Evolutionary conservation across 1,140 invertebrate species (phyloP).

Genomic region (Globodera rostochiensis): DNA sequence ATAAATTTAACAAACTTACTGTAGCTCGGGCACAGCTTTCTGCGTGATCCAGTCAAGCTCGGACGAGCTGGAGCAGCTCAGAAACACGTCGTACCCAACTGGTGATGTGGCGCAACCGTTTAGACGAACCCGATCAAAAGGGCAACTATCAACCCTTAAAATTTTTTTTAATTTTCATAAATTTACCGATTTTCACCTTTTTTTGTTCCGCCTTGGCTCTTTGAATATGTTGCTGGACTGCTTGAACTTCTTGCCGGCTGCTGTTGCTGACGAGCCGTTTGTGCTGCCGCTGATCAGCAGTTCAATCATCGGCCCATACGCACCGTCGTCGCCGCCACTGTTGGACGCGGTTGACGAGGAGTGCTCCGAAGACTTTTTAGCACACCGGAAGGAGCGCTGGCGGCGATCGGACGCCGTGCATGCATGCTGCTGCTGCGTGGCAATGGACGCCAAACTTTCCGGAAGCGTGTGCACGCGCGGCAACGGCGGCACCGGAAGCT

Average conservation of each 20-base stretch:
- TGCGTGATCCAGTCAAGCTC: slow-evolving; percentile 60
- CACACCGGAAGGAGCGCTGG: neutral
- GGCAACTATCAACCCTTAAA: neutral
- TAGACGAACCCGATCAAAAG: slow-evolving; percentile 34
- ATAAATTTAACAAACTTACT: slow-evolving; percentile 41
- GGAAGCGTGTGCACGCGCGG: slow-evolving; percentile 21
- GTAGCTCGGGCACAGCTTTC: slow-evolving; percentile 57
- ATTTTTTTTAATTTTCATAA: neutral
- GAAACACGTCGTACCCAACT: slow-evolving; percentile 57
- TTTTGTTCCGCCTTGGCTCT: slow-evolving; percentile 27
- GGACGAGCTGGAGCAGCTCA: slow-evolving; percentile 48
- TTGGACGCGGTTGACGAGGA: neutral
- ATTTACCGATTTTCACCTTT: slow-evolving; percentile 1
- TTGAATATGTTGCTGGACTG: slow-evolving; percentile 13
- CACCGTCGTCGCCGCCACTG: neutral
- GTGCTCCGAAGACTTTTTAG: neutral
- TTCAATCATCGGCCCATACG: slow-evolving; percentile 30
- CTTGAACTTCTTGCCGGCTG: slow-evolving; percentile 13
- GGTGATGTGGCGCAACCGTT: slow-evolving; percentile 55
- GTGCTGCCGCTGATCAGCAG: slow-evolving; percentile 30
- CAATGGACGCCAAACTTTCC: neutral
- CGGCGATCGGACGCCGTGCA: neutral
- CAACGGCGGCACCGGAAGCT: slow-evolving; percentile 25
- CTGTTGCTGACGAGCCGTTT: neutral
- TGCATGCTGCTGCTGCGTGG: neutral